Percentiles rank a stretch among this genome's conserved stretches.
These are phyloP conservation scores for Bolborhynchus lineola DNA, from an alignment of 2,113 vertebrate genomes.

Conservation along the genomic window DNA sequence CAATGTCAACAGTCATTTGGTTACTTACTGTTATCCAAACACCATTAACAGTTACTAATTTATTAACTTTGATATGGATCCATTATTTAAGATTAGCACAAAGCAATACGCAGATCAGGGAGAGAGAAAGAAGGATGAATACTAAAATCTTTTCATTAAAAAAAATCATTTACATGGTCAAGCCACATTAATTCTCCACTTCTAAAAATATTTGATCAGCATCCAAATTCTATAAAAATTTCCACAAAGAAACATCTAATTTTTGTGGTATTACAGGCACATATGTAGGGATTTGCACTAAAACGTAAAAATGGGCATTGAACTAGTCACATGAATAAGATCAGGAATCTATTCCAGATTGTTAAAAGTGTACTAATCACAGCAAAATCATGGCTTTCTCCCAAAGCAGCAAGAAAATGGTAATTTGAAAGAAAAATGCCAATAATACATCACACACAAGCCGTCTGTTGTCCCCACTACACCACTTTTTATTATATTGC, in stretches of 20 bases:
- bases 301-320: conserved; percentile 43
- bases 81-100: conserved; percentile 62
- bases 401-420: conserved; percentile 59
- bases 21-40: conserved; percentile 28
- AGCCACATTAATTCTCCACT: conserved; percentile 55
- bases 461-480: conserved; percentile 64
- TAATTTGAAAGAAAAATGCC: conserved; percentile 66
- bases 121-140: conserved; percentile 13
- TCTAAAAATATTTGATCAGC: conserved; percentile 60
- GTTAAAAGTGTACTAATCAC: conserved; percentile 45
- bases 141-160: conserved; percentile 55
- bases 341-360: conserved; percentile 64
- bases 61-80: conserved; percentile 53
- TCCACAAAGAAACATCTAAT: conserved; percentile 57
- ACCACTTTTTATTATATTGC: conserved; percentile 56
- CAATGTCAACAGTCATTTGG: not conserved
- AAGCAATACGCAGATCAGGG: conserved; percentile 29
- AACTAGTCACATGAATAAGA: conserved; percentile 49
- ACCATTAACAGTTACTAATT: conserved; percentile 55
- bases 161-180: conserved; percentile 64
- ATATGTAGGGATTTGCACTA: conserved; percentile 67
- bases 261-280: conserved; percentile 64
- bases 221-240: conserved; percentile 66
- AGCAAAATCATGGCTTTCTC: conserved; percentile 62
- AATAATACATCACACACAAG: conserved; percentile 52